A percentile compares a stretch with the other conserved stretches of the same genome.
These are phyloP conservation scores for Nectonema munidae DNA, from an alignment of 2,888 invertebrate species.

Conservation along the genomic window DNA sequence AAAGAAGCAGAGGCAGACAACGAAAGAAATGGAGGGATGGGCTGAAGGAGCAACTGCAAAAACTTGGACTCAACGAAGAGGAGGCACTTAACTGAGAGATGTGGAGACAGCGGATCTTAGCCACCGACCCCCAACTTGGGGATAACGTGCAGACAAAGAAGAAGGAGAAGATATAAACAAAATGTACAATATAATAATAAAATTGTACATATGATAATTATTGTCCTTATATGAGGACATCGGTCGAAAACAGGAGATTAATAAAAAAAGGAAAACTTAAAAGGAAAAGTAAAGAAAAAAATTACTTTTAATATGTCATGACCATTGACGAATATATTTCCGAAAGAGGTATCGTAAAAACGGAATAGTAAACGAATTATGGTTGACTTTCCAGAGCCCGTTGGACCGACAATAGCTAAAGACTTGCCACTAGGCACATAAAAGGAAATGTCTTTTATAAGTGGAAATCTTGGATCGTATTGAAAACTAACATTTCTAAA, in stretches of 20 bases:
- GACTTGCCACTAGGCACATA: conserved; percentile 47
- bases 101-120: no score
- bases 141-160: no score
- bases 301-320: conserved; percentile 23
- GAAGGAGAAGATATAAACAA: conserved; percentile 1
- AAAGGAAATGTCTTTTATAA: conserved; percentile 20
- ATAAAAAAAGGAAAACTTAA: no score
- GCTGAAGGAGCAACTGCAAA: no score
- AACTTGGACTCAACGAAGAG: no score
- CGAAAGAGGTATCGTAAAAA: conserved; percentile 25
- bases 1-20: no score
- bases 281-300: not conserved
- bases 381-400: conserved; percentile 27
- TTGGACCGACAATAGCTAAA: conserved; percentile 28
- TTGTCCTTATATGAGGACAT: no score
- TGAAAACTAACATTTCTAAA: conserved; percentile 61
- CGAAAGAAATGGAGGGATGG: no score
- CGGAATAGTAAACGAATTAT: conserved; percentile 27
- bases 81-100: no score
- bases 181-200: not conserved
- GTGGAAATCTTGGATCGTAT: conserved; percentile 32
- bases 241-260: no score
- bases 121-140: no score
- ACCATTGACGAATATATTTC: conserved; percentile 24
- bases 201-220: no score